Base-by-base conservation (phyloP, 2,888 invertebrate species). In the Noctua fimbriata region DNA sequence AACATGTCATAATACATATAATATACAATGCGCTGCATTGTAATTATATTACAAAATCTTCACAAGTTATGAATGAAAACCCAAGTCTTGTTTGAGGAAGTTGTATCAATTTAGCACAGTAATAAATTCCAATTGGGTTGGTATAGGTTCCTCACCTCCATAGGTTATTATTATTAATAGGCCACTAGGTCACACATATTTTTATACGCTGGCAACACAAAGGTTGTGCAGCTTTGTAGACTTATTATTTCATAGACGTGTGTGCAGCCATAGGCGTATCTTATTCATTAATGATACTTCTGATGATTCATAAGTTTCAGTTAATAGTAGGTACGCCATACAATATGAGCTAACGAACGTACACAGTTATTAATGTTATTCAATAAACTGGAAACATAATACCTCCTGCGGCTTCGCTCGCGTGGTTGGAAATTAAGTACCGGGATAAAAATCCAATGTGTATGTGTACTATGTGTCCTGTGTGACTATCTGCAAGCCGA, bases 271-370 rank as follows among this genome's bases (percentile, higher is more conserved):
- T 74, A 49, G 10, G 21, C 1, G 49, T 80, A 67, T 83, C 41
- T 32, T 76, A 47, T 69, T 44, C 10, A 47, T 47, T 55, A 47
- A 47, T 55, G 47, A 28, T 55, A 69, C 52, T 77, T 69, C 16
- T 69, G 58, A 83, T 81, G 81, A 83, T 69, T 83, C 81, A 81
- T 60, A 69, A 63, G 18, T 65, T 70, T 83, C 32, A 65, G 69
- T 63, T 60, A 52, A 44, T 32, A 74, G 55, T 65, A 32, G 5
- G 14, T 69, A 75, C 52, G 77, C 65, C 83, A 77, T 14, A 69
- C n/a, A 60, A 76, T 76, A 77, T 55, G 52, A 78, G 10, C 77
- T 60, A 55, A n/a, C 41, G 21, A 65, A 36, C 44, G 67, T 63
- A 21, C 24, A 32, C 69, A 28, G 6, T 49, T 41, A 49, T 36